Base-by-base conservation (phyloP, 2,113 vertebrate genomes). In the Ardeotis arabs region DNA sequence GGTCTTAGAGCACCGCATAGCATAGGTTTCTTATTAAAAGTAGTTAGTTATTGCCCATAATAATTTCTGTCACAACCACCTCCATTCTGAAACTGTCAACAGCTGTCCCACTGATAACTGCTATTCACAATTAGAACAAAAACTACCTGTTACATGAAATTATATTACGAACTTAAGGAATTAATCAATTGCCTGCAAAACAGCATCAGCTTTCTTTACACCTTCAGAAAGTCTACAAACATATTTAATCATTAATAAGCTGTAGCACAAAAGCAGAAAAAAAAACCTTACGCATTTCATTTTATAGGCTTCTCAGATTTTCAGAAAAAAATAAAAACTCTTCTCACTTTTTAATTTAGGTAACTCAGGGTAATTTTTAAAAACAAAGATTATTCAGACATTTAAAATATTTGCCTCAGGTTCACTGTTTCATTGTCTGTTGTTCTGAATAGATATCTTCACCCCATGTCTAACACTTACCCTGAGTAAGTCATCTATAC, bases 401-500 rank as follows among this genome's bases (percentile, higher is more conserved):
- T 39, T 33, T 55, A 47, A 76, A 80, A 75, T 49, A 87, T 74
- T 66, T 70, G 37, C 49, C 37, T 72, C 21, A 66, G 23, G 89
- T 44, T 87, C 35, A 91, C 33, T 56, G 22, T 44, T 47, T 87
- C 35, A 91, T 33, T 56, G 22, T 44, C 39, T 59, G 19, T n/a
- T 75, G 9, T 35, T 87, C 66, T 95, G 85, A 96, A 63, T 31
- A 64, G 78, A 39, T 11, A 79, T n/a, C 56, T 96, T 89, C 87
- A 84, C 31, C 41, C 45, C 68, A 53, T n/a, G 12, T 82, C 88
- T 92, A 67, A 92, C 49, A 97, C 99, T 99, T 98, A 99, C 99
- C 99, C 99, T 98, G 98, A 99, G 98, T 98, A 99, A 98, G 98
- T 99, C 99, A 97, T 99, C 99, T 98, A 99, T 99, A 96, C 99